Evolutionary conservation across 1,140 invertebrate genomes (phyloP).

Genomic region (Octopus sinensis): DNA sequence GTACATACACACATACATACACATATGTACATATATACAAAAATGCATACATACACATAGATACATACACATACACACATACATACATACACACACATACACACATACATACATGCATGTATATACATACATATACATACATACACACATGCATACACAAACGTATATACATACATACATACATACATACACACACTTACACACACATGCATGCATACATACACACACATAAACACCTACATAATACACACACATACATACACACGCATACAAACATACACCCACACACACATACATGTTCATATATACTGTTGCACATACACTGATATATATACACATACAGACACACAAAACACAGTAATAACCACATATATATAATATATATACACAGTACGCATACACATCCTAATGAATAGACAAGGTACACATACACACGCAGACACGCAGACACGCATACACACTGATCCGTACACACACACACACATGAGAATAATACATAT

Average conservation of each 20-base stretch:
- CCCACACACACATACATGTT: background rate
- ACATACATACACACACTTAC: background rate
- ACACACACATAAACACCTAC: background rate
- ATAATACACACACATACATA: background rate
- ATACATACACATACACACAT: background rate
- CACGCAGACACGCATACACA: background rate
- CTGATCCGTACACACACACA: background rate
- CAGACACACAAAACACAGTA: background rate
- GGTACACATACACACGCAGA: background rate
- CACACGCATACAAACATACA: background rate
- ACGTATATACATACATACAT: background rate
- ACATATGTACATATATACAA: background rate
- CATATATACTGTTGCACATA: background rate
- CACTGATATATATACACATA: background rate
- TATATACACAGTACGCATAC: background rate
- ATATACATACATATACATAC: background rate
- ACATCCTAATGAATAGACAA: background rate
- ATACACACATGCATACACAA: background rate
- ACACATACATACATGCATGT: background rate
- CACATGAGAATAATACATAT: background rate
- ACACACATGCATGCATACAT: background rate
- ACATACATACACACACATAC: background rate
- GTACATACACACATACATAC: background rate
- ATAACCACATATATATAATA: background rate
- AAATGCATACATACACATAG: background rate